Evolutionary conservation across 2,888 invertebrate species (phyloP).

Genomic region (Agrochola litura): DNA sequence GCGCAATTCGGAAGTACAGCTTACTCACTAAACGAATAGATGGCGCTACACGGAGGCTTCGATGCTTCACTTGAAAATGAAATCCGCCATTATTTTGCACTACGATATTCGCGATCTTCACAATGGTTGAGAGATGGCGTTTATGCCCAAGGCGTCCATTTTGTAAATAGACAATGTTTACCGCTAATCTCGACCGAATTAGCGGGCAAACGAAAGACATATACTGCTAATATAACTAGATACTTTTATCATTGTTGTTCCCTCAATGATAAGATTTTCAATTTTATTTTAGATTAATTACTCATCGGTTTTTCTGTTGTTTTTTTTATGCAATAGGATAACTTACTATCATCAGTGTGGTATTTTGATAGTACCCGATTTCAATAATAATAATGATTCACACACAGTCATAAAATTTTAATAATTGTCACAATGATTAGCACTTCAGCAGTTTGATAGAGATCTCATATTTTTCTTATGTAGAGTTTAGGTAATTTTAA

Average conservation of each 20-base stretch:
- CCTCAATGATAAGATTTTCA: constrained; percentile 8
- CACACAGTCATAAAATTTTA: neutral
- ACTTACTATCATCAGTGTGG: neutral
- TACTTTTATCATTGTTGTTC: constrained; percentile 25
- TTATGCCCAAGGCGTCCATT: constrained; percentile 59
- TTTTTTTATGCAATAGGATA: constrained; percentile 18
- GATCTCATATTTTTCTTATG: neutral
- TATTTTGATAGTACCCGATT: neutral
- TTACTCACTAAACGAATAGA: constrained; percentile 37
- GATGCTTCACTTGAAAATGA: constrained; percentile 8
- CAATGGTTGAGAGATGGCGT: constrained; percentile 63
- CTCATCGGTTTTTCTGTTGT: constrained; percentile 23
- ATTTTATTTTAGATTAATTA: constrained; percentile 7
- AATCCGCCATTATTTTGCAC: constrained; percentile 37
- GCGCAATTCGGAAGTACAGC: neutral
- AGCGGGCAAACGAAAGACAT: constrained; percentile 31
- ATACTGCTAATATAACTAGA: neutral
- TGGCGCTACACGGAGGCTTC: constrained; percentile 40
- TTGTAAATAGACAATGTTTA: constrained; percentile 65
- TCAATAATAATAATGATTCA: constrained; percentile 24
- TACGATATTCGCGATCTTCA: constrained; percentile 60
- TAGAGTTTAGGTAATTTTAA: neutral
- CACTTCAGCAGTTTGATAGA: neutral
- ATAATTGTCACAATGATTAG: constrained; percentile 5
- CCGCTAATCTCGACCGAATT: constrained; percentile 51